Percentiles rank a stretch among this genome's conserved stretches.
phyloP scores from a whole-genome alignment of 2,797 vertebrate species.

The Sebastes hubbsi region DNA sequence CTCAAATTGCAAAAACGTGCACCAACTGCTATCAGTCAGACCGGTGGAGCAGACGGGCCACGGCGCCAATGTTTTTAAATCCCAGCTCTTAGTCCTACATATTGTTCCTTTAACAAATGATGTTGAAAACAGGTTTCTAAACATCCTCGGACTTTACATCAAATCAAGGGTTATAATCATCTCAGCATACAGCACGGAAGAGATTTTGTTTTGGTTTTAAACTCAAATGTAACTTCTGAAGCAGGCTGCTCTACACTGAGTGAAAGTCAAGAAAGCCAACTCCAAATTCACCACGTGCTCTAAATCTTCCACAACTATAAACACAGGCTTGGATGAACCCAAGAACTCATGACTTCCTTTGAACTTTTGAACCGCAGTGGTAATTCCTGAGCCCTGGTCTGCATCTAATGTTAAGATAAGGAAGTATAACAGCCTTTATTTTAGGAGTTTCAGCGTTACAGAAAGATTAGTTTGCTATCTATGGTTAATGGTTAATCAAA shows the following conservation, averaged over 20 bases:
- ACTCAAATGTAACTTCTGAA: not conserved
- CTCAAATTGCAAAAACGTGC: too few species aligned
- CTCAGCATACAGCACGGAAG: not conserved
- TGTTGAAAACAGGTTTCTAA: too few species aligned
- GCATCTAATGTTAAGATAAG: not conserved
- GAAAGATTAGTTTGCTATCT: not conserved
- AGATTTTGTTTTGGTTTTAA: not conserved
- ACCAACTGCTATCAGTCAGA: too few species aligned
- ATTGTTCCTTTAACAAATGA: too few species aligned
- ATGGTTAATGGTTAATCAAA: not conserved
- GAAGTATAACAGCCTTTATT: not conserved
- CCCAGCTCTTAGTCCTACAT: too few species aligned
- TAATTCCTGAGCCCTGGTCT: not conserved
- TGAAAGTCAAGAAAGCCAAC: not conserved
- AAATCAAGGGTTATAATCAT: not conserved
- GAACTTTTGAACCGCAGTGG: not conserved
- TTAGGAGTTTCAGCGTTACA: not conserved
- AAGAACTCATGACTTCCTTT: constrained; percentile 23
- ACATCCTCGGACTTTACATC: not conserved
- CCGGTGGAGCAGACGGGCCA: too few species aligned
- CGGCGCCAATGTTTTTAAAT: too few species aligned
- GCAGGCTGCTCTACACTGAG: not conserved
- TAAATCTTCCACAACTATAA: not conserved
- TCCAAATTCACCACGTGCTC: not conserved
- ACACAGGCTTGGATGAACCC: not conserved